Percentiles rank a stretch among this genome's conserved stretches.
These are phyloP conservation scores for Gavialis gangeticus DNA, from an alignment of 2,113 vertebrate species.

Conservation along the genomic window DNA sequence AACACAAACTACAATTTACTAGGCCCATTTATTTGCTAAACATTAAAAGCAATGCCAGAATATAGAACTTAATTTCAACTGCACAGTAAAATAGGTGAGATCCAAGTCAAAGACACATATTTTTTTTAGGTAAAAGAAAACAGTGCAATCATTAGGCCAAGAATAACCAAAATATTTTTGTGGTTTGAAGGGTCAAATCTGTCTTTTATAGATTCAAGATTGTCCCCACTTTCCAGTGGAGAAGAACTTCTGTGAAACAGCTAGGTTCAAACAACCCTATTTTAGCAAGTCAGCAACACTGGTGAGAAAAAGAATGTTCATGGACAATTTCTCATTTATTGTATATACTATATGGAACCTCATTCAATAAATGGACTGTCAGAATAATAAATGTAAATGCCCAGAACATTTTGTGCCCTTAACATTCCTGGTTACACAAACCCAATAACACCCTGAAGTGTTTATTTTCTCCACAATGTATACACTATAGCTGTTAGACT, in stretches of 20 bases:
- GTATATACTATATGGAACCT: not conserved
- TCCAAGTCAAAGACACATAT: not conserved
- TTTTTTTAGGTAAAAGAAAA: not conserved
- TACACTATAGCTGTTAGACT: not conserved
- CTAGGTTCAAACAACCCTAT: not conserved
- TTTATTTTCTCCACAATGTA: not conserved
- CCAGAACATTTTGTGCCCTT: constrained; percentile 18
- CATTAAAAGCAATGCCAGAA: not conserved
- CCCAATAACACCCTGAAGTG: not conserved
- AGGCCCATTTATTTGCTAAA: not conserved
- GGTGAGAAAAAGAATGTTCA: not conserved
- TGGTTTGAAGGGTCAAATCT: not conserved
- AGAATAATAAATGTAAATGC: constrained; percentile 40
- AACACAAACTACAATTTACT: not conserved
- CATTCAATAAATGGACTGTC: constrained; percentile 6
- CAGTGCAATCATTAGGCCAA: not conserved
- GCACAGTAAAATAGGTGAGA: not conserved
- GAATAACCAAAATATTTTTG: not conserved
- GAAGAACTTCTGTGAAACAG: not conserved
- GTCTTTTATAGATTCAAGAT: not conserved
- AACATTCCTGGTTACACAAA: constrained; percentile 5
- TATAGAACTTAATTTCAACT: not conserved
- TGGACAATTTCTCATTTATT: not conserved
- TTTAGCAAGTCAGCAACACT: not conserved
- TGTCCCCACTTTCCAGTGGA: not conserved